Base-by-base conservation (phyloP, 2,888 invertebrate genomes). In the Cataglyphis altisquamis region DNA sequence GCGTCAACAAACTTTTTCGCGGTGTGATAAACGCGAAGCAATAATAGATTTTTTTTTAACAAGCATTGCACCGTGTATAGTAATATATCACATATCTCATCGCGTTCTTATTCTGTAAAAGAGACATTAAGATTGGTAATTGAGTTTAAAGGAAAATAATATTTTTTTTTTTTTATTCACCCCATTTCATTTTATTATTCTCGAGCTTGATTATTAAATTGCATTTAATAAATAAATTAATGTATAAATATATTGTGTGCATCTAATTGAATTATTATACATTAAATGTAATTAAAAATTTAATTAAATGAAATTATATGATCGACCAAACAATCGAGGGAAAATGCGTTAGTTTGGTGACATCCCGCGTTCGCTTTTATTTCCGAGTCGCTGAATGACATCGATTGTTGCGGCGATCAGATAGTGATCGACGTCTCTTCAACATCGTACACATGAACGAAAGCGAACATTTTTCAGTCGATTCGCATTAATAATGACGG, bases 401-500 rank as follows among this genome's bases (percentile, higher is more conserved):
- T 75, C 39, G 70, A 70, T 57, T 67, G 77, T 41, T 10, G 32
- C 57, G 32, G 57, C 41, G 68, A 21, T 57, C 70, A 57, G 41
- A 78, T 32, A 15, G 29, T 45, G 21, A 70, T 67, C 57, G 70
- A 41, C 68, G 29, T 60, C 45, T 45, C 45, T 57, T 57, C 55
- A 29, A n/a, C 73, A 52, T 48, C 18, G 36, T 15, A n/a, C 25
- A 29, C 36, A 21, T 29, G 21, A 78, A 70, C 8, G 72, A 70
- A 70, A 70, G 45, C 36, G 60, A 72, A n/a, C 9, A 25, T 78
- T 60, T 72, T 60, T 10, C 60, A 18, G 78, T 21, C 45, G 57
- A 21, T 21, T 78, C 41, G 77, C 57, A 41, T 41, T 52, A 52
- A 52, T 52, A 52, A 21, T n/a, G 8, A 63, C 10, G n/a, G 18